Percentiles rank a stretch among this genome's conserved stretches.
These are phyloP conservation scores for Zhengitettix transpicula DNA, from an alignment of 2,888 invertebrate genomes.

Conservation along the genomic window DNA sequence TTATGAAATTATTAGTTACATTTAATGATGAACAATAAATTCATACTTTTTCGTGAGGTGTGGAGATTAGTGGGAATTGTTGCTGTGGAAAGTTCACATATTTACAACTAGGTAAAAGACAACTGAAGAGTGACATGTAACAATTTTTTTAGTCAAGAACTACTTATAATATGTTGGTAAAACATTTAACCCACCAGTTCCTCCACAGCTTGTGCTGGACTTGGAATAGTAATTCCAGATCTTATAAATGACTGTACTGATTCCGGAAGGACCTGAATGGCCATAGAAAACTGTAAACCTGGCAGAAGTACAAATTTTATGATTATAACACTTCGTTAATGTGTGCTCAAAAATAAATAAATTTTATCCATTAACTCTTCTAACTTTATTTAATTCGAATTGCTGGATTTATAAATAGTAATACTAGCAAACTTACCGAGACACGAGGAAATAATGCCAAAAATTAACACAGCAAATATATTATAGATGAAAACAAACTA, in stretches of 20 bases:
- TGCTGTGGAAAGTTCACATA: neutral
- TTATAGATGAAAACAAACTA: too few relatives aligned
- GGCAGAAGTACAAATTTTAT: neutral
- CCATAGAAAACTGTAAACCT: neutral
- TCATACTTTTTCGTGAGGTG: neutral
- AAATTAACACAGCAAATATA: too few relatives aligned
- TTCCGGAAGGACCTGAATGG: constrained; percentile 16
- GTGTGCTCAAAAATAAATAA: neutral
- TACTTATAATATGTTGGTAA: neutral
- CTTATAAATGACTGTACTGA: constrained; percentile 35
- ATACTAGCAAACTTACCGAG: too few relatives aligned
- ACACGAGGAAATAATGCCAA: too few relatives aligned
- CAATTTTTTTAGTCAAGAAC: neutral
- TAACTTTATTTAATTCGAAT: too few relatives aligned
- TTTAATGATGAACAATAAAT: too few relatives aligned
- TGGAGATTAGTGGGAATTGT: neutral
- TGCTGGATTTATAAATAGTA: too few relatives aligned
- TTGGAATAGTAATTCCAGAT: constrained; percentile 38
- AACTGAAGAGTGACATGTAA: too few relatives aligned
- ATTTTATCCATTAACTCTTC: neutral
- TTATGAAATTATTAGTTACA: too few relatives aligned
- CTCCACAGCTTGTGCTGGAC: constrained; percentile 38
- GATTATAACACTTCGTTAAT: neutral
- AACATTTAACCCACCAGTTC: constrained; percentile 34
- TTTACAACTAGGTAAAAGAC: neutral